phyloP scores from a whole-genome alignment of 37 sponge, comb jelly and placozoan genomes.

The Corticium candelabrum region DNA sequence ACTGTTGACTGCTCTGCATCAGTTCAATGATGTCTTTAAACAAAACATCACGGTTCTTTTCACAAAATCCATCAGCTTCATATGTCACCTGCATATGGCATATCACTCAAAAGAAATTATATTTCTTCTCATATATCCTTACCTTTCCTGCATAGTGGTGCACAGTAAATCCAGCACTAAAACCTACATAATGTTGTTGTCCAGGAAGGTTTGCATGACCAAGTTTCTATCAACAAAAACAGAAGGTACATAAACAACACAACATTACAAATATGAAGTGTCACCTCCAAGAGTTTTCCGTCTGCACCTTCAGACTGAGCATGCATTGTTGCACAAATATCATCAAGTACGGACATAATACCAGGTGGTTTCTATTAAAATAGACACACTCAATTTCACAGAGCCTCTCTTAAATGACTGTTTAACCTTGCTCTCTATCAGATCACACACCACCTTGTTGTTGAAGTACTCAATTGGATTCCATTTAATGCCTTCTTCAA shows the following conservation, averaged over 20 bases:
- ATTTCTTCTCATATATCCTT: too few relatives aligned
- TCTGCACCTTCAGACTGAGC: constrained; percentile 95
- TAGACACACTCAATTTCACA: neutral
- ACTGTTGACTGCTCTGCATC: constrained; percentile 76
- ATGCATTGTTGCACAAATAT: constrained; percentile 93
- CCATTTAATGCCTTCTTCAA: constrained; percentile 93
- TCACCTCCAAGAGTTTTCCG: constrained; percentile 77
- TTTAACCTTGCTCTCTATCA: constrained; percentile 86
- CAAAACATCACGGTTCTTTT: constrained; percentile 89
- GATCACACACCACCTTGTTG: constrained; percentile 94
- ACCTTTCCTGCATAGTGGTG: constrained; percentile 95
- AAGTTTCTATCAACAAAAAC: constrained; percentile 49
- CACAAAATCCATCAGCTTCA: constrained; percentile 82
- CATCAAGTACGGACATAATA: constrained; percentile 85
- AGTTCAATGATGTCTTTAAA: constrained; percentile 87
- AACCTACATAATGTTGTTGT: constrained; percentile 74
- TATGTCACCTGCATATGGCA: constrained; percentile 84
- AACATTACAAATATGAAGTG: neutral
- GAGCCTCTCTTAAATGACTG: neutral
- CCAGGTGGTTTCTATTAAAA: constrained; percentile 81
- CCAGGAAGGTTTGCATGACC: constrained; percentile 59
- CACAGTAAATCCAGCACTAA: constrained; percentile 82
- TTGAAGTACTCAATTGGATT: constrained; percentile 96
- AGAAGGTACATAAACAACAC: neutral
- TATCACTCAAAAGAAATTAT: too few relatives aligned